Conservation (phyloP, 2,888 invertebrate species). For the Trileptium ribeirensis region DNA sequence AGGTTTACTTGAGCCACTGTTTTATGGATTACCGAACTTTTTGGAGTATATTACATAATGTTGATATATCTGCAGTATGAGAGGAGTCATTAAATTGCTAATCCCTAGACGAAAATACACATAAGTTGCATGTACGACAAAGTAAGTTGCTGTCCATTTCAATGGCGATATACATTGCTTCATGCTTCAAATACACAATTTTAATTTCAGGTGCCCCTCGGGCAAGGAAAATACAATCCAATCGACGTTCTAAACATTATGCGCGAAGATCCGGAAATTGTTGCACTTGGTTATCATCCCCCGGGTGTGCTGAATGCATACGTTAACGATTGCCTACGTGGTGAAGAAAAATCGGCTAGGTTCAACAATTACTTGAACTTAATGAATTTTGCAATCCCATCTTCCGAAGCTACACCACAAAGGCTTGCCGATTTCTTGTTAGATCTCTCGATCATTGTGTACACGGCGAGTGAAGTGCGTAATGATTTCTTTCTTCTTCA, state of each 20-base stretch:
- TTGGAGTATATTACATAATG: too few species aligned
- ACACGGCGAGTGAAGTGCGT: not conserved
- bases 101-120: not conserved
- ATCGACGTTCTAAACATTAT: not conserved
- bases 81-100: too few species aligned
- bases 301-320: not conserved
- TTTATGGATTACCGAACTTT: not conserved
- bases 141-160: not conserved
- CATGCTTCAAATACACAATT: not conserved
- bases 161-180: too few species aligned
- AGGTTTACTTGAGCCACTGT: not conserved
- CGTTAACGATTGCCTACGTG: not conserved
- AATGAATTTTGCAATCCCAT: not conserved
- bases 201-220: not conserved
- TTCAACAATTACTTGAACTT: not conserved
- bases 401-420: too few species aligned
- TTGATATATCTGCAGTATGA: too few species aligned
- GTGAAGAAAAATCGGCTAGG: not conserved
- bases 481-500: slow-evolving; percentile 9
- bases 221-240: not conserved
- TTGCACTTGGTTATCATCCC: not conserved
- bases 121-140: not conserved
- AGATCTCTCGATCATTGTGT: not conserved
- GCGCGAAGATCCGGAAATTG: not conserved
- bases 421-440: not conserved